phyloP scores from a whole-genome alignment of 2,797 vertebrate species.

The Euthynnus affinis region DNA sequence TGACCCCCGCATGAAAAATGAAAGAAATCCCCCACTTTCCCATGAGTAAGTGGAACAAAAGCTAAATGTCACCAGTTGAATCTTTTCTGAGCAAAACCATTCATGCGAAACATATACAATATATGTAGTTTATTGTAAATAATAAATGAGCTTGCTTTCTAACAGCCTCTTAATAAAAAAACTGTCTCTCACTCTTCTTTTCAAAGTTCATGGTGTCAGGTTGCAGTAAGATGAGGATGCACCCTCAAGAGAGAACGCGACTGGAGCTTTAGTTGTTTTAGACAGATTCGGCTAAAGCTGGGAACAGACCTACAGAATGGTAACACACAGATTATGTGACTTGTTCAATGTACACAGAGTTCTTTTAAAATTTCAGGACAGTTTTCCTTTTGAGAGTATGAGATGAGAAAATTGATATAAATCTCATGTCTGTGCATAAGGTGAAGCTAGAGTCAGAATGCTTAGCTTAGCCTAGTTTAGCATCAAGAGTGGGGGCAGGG shows the following conservation, averaged over 20 bases:
- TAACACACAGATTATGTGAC: background rate
- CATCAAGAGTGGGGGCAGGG: background rate
- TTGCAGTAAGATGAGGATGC: background rate
- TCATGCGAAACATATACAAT: slow-evolving; percentile 69
- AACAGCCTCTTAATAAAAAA: slow-evolving; percentile 59
- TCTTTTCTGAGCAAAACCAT: slow-evolving; percentile 63
- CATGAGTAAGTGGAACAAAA: slow-evolving; percentile 71
- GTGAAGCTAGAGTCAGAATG: background rate
- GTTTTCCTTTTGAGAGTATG: background rate
- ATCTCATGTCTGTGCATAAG: background rate
- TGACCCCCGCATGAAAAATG: slow-evolving; percentile 65
- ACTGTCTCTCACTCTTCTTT: slow-evolving; percentile 22
- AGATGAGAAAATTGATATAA: background rate
- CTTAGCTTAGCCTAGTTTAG: background rate
- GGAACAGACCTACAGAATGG: slow-evolving; percentile 6
- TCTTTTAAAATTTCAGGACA: background rate
- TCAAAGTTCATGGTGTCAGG: slow-evolving; percentile 56
- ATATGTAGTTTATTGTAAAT: slow-evolving; percentile 73
- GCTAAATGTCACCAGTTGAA: slow-evolving; percentile 80
- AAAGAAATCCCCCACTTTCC: slow-evolving; percentile 65
- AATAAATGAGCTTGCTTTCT: slow-evolving; percentile 73
- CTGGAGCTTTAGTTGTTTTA: background rate
- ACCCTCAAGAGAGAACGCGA: background rate
- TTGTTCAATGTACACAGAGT: background rate
- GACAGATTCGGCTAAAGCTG: background rate